Conservation (phyloP, 2,888 invertebrate species). For the Rhaphigaster nebulosa region DNA sequence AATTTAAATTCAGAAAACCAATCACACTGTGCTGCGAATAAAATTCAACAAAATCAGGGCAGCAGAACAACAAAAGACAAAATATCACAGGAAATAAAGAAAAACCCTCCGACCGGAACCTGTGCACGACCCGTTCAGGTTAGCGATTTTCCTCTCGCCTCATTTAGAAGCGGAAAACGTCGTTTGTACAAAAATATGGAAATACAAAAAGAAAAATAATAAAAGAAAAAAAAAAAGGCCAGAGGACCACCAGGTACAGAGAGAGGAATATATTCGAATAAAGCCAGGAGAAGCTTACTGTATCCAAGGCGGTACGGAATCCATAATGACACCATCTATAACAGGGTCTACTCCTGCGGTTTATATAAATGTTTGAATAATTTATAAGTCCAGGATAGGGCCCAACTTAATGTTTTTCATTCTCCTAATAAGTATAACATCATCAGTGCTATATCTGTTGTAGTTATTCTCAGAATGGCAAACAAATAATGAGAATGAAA, state of each 20-base stretch:
- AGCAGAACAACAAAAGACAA: not conserved
- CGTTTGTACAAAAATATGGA: conserved; percentile 7
- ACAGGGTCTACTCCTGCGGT: not conserved
- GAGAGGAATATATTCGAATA: not conserved
- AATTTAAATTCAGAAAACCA: no score
- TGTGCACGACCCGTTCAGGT: not conserved
- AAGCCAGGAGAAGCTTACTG: not conserved
- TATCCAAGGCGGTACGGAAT: not conserved
- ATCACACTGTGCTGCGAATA: not conserved
- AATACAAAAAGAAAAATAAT: not conserved
- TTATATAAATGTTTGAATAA: not conserved
- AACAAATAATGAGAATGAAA: not conserved
- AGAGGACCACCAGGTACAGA: not conserved
- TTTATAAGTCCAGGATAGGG: not conserved
- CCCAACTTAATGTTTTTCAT: not conserved
- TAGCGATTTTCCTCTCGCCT: not conserved
- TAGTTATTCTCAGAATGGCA: not conserved
- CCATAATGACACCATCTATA: not conserved
- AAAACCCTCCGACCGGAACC: not conserved
- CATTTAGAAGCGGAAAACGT: not conserved
- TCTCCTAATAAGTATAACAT: not conserved
- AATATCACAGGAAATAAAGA: not conserved
- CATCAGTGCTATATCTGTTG: not conserved
- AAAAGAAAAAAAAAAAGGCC: not conserved
- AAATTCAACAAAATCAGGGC: not conserved